Base-by-base conservation (phyloP, 2,797 vertebrate genomes). In the Argentina silus region DNA sequence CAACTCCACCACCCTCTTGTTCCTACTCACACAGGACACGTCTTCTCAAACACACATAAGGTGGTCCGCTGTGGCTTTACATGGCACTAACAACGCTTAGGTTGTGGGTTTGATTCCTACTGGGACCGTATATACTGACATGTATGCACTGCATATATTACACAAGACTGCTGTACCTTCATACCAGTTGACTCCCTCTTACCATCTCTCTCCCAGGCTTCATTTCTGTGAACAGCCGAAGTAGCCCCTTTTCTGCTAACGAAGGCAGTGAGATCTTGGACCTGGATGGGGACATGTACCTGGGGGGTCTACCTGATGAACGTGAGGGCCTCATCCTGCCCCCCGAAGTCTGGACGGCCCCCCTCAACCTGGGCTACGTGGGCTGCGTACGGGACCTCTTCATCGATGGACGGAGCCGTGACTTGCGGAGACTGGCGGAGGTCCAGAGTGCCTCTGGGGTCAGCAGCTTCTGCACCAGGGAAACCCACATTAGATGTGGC, bases 251-350 rank as follows among this genome's bases (percentile, higher is more conserved):
- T 86, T 87, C 95, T 51, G 95, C 96, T 59, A 96, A 96, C 0
- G 97, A 97, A 67, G 97, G 97, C 81, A 96, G 96, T 0, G 97
- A 98, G 92, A 91, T 97, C 81, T 91, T 98, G 45, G 97, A 97
- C 89, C 92, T 98, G 74, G 96, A 97, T 50, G 94, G 95, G 0
- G 95, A 97, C 83, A 95, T 98, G 90, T 98, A 96, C 81, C 94
- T 98, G 11, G 97, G 97, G 3, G 97, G 97, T 10, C 91, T 98
- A 23, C 96, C 96, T 0, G 97, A 96, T 69, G 93, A 93, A 19
- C 93, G 92, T 0, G 90, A 90, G 23, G 91, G 87, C 71, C 90
- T 95, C 64, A 87, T 95, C 56, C 85, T 95, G 12, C 97, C 96
- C 10, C 97, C 96, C 0, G 96, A 97, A 81, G 95, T 97, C 59